These are phyloP conservation scores for Oligia latruncula DNA, from an alignment of 2,888 invertebrate species.

Conservation along the genomic window DNA sequence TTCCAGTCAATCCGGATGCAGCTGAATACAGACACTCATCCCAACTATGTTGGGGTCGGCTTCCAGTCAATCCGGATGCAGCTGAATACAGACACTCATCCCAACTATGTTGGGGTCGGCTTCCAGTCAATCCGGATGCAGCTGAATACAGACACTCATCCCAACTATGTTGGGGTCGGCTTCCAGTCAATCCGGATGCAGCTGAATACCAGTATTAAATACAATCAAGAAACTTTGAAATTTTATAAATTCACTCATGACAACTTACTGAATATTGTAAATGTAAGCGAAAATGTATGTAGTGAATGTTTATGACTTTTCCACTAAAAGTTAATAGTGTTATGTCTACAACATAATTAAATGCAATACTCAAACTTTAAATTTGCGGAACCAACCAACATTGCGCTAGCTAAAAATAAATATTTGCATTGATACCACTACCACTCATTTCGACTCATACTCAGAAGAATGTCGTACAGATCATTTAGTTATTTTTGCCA, in stretches of 20 bases:
- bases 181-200: too few species aligned
- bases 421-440: constrained; percentile 24
- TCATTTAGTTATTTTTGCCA: constrained; percentile 60
- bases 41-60: too few species aligned
- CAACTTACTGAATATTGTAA: constrained; percentile 11
- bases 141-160: background rate
- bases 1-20: too few species aligned
- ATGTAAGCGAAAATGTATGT: constrained; percentile 18
- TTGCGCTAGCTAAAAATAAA: constrained; percentile 23
- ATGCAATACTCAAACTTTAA: constrained; percentile 4
- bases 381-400: constrained; percentile 10
- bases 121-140: too few species aligned
- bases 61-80: too few species aligned
- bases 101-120: too few species aligned
- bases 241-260: background rate
- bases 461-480: constrained; percentile 48
- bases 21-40: background rate
- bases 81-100: background rate
- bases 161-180: too few species aligned
- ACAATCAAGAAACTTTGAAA: background rate
- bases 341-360: constrained; percentile 26
- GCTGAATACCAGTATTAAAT: background rate
- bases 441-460: constrained; percentile 44
- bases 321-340: constrained; percentile 38
- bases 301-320: constrained; percentile 10